Conservation (phyloP, 1,140 invertebrate genomes). For the Neuroterus valhalla region DNA sequence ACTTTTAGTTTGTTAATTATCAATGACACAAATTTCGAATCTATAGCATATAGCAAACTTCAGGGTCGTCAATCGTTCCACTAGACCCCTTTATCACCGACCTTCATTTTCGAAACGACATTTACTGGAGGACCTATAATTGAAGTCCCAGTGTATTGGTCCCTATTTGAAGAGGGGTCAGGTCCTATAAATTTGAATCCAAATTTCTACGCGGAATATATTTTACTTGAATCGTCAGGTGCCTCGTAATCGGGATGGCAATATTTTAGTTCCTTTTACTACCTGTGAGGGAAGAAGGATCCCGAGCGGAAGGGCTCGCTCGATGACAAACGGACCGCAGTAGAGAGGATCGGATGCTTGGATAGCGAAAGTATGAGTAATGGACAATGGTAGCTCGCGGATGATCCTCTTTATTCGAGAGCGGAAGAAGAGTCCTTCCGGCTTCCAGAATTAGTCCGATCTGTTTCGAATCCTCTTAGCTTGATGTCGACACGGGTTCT, state of each 20-base stretch:
- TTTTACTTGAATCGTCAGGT: conserved; percentile 40
- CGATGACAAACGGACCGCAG: conserved; percentile 49
- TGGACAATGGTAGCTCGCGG: conserved; percentile 28
- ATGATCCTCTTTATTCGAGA: conserved; percentile 35
- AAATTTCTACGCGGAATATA: not conserved
- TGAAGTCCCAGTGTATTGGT: too few species aligned
- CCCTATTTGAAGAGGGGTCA: too few species aligned
- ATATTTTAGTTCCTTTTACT: conserved; percentile 57
- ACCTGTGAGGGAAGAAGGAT: conserved; percentile 39
- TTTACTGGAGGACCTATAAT: too few species aligned
- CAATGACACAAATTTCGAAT: too few species aligned
- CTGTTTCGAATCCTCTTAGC: conserved; percentile 24
- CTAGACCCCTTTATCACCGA: too few species aligned
- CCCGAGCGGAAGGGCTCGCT: conserved; percentile 38
- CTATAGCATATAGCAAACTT: too few species aligned
- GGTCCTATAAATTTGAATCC: too few species aligned
- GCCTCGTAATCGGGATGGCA: conserved; percentile 39
- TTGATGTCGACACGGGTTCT: not conserved
- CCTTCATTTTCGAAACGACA: too few species aligned
- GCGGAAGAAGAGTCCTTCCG: conserved; percentile 17
- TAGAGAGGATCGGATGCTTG: conserved; percentile 2
- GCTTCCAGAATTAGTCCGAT: conserved; percentile 21
- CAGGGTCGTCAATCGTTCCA: too few species aligned
- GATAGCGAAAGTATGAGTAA: conserved; percentile 48
- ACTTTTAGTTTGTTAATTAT: too few species aligned